Evolutionary conservation across 2,113 vertebrate genomes (phyloP).

Genomic region (Apteryx mantelli): DNA sequence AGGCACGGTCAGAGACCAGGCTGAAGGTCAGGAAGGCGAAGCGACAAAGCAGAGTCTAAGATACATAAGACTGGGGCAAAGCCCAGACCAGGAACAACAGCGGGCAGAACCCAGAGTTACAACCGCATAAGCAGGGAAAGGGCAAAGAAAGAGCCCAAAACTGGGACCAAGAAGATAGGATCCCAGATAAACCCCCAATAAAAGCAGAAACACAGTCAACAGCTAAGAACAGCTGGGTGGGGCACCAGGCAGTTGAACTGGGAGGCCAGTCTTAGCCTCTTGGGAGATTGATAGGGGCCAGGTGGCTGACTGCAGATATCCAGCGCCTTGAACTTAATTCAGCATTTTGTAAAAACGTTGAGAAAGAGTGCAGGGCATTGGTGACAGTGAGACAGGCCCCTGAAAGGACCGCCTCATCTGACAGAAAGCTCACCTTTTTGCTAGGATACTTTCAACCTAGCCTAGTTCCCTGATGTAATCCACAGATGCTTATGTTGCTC

Average conservation of each 20-base stretch:
- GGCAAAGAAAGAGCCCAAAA: not conserved
- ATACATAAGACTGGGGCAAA: fast-evolving
- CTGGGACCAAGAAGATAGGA: fast-evolving
- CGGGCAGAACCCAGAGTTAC: not conserved
- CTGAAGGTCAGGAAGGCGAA: fast-evolving
- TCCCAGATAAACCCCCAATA: not conserved
- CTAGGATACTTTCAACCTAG: not conserved
- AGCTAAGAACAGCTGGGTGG: not conserved
- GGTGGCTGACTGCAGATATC: not conserved
- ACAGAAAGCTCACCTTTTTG: not conserved
- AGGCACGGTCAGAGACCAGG: fast-evolving
- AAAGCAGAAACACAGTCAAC: fast-evolving
- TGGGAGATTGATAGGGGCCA: not conserved
- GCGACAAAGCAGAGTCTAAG: not conserved
- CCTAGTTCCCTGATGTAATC: not conserved
- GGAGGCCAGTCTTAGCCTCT: fast-evolving
- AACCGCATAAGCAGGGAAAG: not conserved
- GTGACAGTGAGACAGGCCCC: not conserved
- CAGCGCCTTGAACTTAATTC: not conserved
- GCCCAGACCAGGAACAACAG: not conserved
- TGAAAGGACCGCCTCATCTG: not conserved
- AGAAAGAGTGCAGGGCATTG: fast-evolving
- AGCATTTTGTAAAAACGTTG: not conserved
- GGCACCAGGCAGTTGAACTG: not conserved
- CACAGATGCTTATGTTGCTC: not conserved